A percentile compares a stretch with the other conserved stretches of the same genome.
Conservation (phyloP, 1,140 invertebrate genomes). For the Campodea augens region DNA sequence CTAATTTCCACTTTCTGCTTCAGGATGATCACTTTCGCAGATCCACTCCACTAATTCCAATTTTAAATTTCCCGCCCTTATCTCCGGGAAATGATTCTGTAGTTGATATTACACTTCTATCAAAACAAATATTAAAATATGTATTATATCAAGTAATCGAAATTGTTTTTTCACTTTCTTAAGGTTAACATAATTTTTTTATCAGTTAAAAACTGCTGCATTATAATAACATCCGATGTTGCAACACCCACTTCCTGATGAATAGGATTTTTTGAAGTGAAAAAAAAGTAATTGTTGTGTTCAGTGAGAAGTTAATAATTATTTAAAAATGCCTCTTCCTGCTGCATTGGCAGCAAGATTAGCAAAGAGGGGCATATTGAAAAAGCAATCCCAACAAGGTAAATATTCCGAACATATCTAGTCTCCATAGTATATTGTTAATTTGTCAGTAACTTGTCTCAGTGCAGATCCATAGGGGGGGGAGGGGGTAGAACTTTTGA, state of each 20-base stretch:
- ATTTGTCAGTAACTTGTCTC: too few species aligned
- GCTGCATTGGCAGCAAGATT: slow-evolving; percentile 63
- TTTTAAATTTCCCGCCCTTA: too few species aligned
- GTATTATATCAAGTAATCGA: not conserved
- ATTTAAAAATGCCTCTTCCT: slow-evolving; percentile 55
- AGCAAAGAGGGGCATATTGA: slow-evolving; percentile 61
- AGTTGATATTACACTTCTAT: too few species aligned
- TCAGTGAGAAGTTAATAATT: slow-evolving; percentile 1
- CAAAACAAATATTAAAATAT: not conserved
- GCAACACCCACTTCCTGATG: not conserved
- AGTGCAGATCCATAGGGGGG: too few species aligned
- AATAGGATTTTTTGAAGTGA: not conserved
- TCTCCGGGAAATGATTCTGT: too few species aligned
- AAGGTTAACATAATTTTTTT: not conserved
- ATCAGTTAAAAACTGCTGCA: not conserved
- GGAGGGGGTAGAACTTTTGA: too few species aligned
- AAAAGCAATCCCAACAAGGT: slow-evolving; percentile 3
- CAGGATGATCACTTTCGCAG: too few species aligned
- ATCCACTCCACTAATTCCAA: too few species aligned
- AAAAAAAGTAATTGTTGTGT: not conserved
- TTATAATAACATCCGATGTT: not conserved
- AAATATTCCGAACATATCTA: not conserved
- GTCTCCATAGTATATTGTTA: too few species aligned
- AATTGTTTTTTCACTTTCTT: not conserved
- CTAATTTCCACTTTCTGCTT: too few species aligned